Conservation (phyloP, 1,140 invertebrate species). For the Acyrthosiphon pisum region DNA sequence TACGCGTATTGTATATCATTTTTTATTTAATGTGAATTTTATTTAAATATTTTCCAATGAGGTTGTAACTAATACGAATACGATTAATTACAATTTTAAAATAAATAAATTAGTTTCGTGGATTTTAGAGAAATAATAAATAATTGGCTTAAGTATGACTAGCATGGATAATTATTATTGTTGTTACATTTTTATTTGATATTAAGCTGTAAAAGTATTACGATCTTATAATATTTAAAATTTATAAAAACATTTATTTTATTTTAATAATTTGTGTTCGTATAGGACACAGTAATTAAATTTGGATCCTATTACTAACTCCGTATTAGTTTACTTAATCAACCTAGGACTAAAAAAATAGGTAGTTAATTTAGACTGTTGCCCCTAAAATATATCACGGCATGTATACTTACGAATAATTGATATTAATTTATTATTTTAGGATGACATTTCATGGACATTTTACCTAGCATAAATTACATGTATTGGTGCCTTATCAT, state of each 20-base stretch:
- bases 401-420: not conserved
- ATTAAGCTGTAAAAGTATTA: not conserved
- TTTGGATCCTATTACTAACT: too few relatives aligned
- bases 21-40: too few relatives aligned
- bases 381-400: not conserved
- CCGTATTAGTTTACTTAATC: too few relatives aligned
- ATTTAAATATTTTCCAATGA: not conserved
- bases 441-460: not conserved
- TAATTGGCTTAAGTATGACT: not conserved
- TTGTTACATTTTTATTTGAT: not conserved
- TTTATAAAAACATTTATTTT: not conserved
- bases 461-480: not conserved
- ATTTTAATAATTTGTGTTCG: not conserved
- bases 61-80: not conserved
- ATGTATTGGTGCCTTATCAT: not conserved
- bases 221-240: not conserved
- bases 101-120: not conserved
- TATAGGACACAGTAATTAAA: too few relatives aligned
- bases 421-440: slow-evolving; percentile 12
- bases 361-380: too few relatives aligned
- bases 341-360: too few relatives aligned
- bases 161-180: not conserved
- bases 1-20: too few relatives aligned
- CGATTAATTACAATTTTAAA: not conserved
- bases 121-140: not conserved